phyloP scores from a whole-genome alignment of 2,113 vertebrate genomes.

The Halcyon senegalensis region DNA sequence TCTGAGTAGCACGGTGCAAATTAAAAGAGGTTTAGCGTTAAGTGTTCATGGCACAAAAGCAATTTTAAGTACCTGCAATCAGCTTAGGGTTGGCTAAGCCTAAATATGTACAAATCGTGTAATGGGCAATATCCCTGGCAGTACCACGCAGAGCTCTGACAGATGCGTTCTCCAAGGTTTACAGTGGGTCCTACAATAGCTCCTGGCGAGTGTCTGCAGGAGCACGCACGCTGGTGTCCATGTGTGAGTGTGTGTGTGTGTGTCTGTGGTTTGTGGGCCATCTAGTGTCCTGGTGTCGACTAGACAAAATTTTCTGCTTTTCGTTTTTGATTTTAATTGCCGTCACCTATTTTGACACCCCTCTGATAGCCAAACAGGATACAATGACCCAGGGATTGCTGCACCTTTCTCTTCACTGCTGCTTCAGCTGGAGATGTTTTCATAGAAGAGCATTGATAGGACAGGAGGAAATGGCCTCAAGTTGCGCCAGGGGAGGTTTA shows the following conservation, averaged over 20 bases:
- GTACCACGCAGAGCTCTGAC: constrained; percentile 73
- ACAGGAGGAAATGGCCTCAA: no score
- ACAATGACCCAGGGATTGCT: not conserved
- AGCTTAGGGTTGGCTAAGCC: constrained; percentile 85
- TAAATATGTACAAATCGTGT: constrained; percentile 86
- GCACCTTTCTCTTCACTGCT: not conserved
- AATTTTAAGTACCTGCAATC: constrained; percentile 88
- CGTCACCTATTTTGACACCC: fast-evolving
- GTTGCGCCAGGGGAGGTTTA: no score
- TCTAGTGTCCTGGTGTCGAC: constrained; percentile 2
- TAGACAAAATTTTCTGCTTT: not conserved
- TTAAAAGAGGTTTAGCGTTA: constrained; percentile 86
- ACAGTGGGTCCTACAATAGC: not conserved
- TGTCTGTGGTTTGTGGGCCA: constrained; percentile 41
- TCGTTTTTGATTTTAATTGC: not conserved
- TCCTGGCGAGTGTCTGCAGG: not conserved
- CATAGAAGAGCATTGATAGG: no score
- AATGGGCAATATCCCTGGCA: constrained; percentile 81
- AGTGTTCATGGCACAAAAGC: constrained; percentile 84
- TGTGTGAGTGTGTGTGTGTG: not conserved
- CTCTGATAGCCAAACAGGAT: fast-evolving
- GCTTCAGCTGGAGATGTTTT: not conserved
- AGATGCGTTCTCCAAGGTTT: not conserved
- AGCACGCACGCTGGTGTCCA: not conserved
- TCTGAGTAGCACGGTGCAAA: constrained; percentile 84